Evolutionary conservation across 2,797 vertebrate species (phyloP).

Genomic region (Galaxias olidus): DNA sequence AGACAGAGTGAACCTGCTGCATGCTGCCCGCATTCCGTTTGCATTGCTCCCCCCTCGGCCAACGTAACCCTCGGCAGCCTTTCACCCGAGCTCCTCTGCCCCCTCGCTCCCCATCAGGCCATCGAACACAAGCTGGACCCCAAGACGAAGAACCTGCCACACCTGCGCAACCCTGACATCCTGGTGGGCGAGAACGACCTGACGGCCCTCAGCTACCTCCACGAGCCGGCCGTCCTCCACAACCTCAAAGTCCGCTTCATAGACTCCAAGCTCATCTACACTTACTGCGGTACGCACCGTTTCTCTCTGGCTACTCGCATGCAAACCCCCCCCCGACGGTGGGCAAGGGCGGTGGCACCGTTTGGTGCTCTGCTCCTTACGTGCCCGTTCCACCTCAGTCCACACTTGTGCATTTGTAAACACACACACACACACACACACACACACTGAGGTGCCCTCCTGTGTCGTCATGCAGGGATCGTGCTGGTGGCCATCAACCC

Average conservation of each 20-base stretch:
- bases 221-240: conserved; percentile 95
- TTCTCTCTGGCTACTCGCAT: too few species aligned
- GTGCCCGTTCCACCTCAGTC: too few species aligned
- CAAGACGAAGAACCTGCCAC: conserved; percentile 90
- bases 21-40: too few species aligned
- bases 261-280: conserved; percentile 98
- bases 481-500: conserved; percentile 98
- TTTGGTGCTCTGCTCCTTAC: too few species aligned
- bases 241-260: conserved; percentile 98
- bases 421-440: not conserved
- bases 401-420: too few species aligned
- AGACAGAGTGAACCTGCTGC: too few species aligned
- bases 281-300: conserved; percentile 87
- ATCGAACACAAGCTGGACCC: conserved; percentile 87
- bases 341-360: too few species aligned
- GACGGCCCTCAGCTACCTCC: conserved; percentile 97
- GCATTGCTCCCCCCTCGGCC: too few species aligned
- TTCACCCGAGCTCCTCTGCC: not conserved
- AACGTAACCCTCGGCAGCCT: too few species aligned
- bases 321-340: too few species aligned
- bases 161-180: conserved; percentile 95
- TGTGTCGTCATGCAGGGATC: conserved; percentile 79
- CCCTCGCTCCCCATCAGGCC: conserved; percentile 65
- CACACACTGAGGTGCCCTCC: not conserved
- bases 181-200: conserved; percentile 98